phyloP scores from a whole-genome alignment of 2,797 vertebrate species.

The Chrysocyon brachyurus region DNA sequence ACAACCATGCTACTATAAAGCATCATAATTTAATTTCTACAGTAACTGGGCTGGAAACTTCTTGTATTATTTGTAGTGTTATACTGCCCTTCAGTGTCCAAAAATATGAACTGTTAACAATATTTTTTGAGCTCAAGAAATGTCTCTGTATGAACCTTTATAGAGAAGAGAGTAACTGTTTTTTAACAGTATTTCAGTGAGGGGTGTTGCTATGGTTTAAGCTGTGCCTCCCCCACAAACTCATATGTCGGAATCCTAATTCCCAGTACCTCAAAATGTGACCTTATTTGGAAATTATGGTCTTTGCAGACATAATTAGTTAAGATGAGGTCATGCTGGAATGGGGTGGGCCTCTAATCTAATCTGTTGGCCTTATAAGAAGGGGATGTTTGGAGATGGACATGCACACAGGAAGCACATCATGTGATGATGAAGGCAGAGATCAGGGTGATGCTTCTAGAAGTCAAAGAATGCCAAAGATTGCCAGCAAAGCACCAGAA shows the following conservation, averaged over 20 bases:
- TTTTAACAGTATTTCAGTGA: not conserved
- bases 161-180: not conserved
- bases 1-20: not conserved
- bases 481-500: not conserved
- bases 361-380: not conserved
- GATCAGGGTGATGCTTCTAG: not conserved
- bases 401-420: not conserved
- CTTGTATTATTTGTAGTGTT: constrained; percentile 64
- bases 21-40: not conserved
- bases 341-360: not conserved
- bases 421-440: not conserved
- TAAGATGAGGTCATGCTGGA: not conserved
- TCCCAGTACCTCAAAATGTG: not conserved
- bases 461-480: not conserved
- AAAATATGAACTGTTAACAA: not conserved
- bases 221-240: rapidly evolving
- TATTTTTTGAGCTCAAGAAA: not conserved
- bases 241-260: not conserved
- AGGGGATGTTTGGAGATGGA: not conserved
- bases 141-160: not conserved
- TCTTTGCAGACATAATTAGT: not conserved
- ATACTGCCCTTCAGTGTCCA: constrained; percentile 82
- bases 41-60: not conserved
- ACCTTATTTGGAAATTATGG: not conserved
- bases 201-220: not conserved